Percentiles rank a stretch among this genome's conserved stretches.
These are phyloP conservation scores for Gorsachius goisagi DNA, from an alignment of 2,113 vertebrate species.

Conservation along the genomic window DNA sequence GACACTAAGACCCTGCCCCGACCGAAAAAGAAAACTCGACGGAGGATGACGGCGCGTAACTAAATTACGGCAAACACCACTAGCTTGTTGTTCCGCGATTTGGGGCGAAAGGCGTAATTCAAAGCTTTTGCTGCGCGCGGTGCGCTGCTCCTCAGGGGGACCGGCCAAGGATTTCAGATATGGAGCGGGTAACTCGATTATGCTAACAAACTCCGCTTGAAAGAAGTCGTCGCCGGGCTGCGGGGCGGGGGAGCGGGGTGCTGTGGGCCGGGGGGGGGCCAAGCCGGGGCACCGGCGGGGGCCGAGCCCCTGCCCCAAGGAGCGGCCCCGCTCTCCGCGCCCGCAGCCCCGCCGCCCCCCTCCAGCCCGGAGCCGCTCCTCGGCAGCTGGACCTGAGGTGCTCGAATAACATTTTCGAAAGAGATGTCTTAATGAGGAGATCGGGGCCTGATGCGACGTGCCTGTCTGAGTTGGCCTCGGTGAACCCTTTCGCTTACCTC, in stretches of 20 bases:
- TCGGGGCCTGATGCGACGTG: neutral
- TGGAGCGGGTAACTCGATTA: constrained; percentile 49
- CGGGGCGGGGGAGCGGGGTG: neutral
- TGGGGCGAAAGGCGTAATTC: constrained; percentile 2
- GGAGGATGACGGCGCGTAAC: neutral
- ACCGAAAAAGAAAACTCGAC: neutral
- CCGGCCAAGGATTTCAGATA: constrained; percentile 24
- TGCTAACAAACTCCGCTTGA: constrained; percentile 15
- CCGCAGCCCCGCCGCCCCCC: neutral
- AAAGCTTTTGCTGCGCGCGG: constrained; percentile 14
- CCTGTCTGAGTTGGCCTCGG: neutral
- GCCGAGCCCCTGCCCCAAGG: neutral
- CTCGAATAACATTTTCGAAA: neutral
- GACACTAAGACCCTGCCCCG: neutral
- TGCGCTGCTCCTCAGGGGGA: constrained; percentile 1
- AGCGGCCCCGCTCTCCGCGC: neutral
- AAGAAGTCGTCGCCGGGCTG: neutral
- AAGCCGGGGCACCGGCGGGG: neutral
- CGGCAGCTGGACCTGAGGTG: neutral
- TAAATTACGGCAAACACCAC: neutral
- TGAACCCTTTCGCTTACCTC: neutral
- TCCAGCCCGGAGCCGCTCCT: neutral
- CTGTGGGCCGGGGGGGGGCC: neutral
- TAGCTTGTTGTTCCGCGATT: constrained; percentile 21
- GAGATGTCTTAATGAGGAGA: neutral